A percentile compares a stretch with the other conserved stretches of the same genome.
These are phyloP conservation scores for Guaruba guarouba DNA, from an alignment of 2,113 vertebrate species.

Conservation along the genomic window DNA sequence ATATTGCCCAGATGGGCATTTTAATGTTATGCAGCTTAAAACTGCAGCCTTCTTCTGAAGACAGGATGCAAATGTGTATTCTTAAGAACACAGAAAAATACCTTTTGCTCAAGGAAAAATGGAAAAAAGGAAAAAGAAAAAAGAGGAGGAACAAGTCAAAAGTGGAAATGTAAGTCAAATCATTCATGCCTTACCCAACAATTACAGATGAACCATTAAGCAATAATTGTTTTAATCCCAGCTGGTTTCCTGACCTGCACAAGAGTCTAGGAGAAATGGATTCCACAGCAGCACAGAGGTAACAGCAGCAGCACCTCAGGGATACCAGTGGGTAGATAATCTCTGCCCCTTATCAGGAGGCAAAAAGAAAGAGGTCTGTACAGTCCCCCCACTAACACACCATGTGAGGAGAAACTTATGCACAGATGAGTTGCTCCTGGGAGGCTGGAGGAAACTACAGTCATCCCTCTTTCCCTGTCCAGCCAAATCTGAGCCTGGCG, in stretches of 20 bases:
- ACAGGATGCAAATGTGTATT: not conserved
- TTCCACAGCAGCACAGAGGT: not conserved
- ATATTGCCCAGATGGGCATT: not conserved
- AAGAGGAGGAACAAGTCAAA: not conserved
- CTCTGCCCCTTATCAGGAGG: no score
- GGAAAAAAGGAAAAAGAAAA: not conserved
- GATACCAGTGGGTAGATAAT: not conserved
- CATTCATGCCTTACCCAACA: not conserved
- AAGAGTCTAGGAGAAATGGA: not conserved
- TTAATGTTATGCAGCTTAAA: not conserved
- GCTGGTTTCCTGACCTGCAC: not conserved
- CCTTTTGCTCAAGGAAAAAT: not conserved
- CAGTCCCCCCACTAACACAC: no score
- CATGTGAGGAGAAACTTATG: fast-evolving
- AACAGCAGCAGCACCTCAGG: not conserved
- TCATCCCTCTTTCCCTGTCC: not conserved
- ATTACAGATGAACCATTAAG: not conserved
- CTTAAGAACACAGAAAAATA: not conserved
- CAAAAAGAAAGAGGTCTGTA: not conserved
- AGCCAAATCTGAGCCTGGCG: not conserved
- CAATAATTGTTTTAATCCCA: not conserved
- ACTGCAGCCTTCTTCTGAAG: not conserved
- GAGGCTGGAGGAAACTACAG: not conserved
- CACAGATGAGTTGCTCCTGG: not conserved
- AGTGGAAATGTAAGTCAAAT: not conserved